These are phyloP conservation scores for Drosophila anceps DNA, from an alignment of 2,888 invertebrate species.

Conservation along the genomic window DNA sequence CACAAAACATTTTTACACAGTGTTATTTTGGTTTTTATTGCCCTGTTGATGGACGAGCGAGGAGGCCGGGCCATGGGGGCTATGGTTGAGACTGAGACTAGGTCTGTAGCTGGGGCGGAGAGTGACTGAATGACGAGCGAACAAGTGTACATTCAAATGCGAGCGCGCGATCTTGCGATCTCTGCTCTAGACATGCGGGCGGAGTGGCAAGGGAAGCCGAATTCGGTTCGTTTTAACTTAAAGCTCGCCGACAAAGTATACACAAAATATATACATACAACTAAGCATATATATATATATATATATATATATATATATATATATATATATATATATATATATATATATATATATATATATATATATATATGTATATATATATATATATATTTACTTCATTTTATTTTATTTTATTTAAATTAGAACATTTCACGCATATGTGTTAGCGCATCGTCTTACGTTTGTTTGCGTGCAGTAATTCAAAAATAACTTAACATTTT, in stretches of 20 bases:
- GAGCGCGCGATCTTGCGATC: slow-evolving; percentile 55
- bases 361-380: too few species aligned
- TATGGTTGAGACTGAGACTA: neutral
- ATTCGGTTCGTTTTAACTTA: slow-evolving; percentile 55
- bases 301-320: neutral
- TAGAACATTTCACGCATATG: slow-evolving; percentile 46
- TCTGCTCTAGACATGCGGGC: slow-evolving; percentile 15
- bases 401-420: slow-evolving; percentile 71
- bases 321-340: slow-evolving; percentile 11
- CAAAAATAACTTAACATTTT: slow-evolving; percentile 37
- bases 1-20: slow-evolving; percentile 78
- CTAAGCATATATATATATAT: slow-evolving; percentile 6
- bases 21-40: slow-evolving; percentile 76
- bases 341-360: neutral
- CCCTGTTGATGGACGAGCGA: slow-evolving; percentile 40
- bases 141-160: slow-evolving; percentile 70
- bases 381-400: slow-evolving; percentile 41
- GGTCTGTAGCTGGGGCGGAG: slow-evolving; percentile 3
- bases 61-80: neutral
- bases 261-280: neutral
- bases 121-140: slow-evolving; percentile 21
- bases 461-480: slow-evolving; percentile 30
- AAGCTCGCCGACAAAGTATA: slow-evolving; percentile 73
- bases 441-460: neutral
- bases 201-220: slow-evolving; percentile 30